Base-by-base conservation (phyloP, 2,888 invertebrate genomes). In the Cephus spinipes region DNA sequence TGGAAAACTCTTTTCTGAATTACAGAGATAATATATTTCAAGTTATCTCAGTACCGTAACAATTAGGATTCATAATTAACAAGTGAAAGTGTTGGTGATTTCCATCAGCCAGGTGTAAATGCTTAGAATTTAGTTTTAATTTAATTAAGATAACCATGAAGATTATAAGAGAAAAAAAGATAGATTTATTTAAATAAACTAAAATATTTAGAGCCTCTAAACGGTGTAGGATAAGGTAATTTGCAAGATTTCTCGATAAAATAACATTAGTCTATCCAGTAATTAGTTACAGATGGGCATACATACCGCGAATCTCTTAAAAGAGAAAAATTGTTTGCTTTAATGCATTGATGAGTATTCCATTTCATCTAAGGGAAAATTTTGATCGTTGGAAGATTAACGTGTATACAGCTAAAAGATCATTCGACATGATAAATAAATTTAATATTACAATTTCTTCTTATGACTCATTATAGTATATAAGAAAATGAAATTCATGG, bases 41-140 rank as follows among this genome's bases (percentile, higher is more conserved):
- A 68, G 69, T 75, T 11, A 30, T n/a, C n/a, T 32, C 77, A 55
- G 23, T 80, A 23, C 40, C 78, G 36, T 40, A 74, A 34, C 15
- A 78, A 31, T n/a, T 81, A 15, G 79, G 79, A 1, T 81, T 80
- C 32, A n/a, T 79, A n/a, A 76, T 81, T 40, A 80, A 80, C n/a
- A 12, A 73, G 12, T 33, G 75, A 35, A 80, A 76, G 76, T 74
- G 77, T 36, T 15, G 40, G 4, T 40, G 15, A 40, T 15, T 40
- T 40, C 2, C 15, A 40, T 40, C 15, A 40, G 40, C 40, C 40
- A 15, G 4, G 6, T 81, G 79, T 40, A 75, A 74, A 69, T 81
- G 71, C 40, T 76, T 81, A 36, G 73, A 76, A 4, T 76, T 79
- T 31, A 68, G 77, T 12, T 74, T 77, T 40, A 69, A 81, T 55